Percentiles rank a stretch among this genome's conserved stretches.
Evolutionary conservation across 2,888 invertebrate species (phyloP).

Genomic region (Thereva unica): DNA sequence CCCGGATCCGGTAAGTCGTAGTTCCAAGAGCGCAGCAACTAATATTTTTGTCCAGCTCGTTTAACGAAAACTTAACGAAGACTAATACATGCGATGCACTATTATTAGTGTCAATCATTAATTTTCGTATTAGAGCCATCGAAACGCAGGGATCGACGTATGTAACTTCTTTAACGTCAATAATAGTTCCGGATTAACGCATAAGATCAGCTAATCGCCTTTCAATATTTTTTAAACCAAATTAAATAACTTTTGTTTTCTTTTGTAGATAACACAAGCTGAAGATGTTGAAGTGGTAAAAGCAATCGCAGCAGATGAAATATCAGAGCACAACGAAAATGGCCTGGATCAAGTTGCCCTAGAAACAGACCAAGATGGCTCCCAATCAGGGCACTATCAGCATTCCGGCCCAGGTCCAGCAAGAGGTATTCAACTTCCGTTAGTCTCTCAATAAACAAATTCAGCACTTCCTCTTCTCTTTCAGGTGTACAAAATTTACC

Average conservation of each 20-base stretch:
- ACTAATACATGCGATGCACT: too few species aligned
- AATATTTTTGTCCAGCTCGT: too few species aligned
- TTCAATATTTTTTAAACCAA: background rate
- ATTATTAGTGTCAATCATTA: too few species aligned
- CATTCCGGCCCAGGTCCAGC: conserved; percentile 55
- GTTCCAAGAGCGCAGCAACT: too few species aligned
- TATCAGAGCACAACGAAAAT: conserved; percentile 64
- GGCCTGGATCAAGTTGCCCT: conserved; percentile 72
- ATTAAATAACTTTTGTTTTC: background rate
- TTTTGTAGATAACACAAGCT: conserved; percentile 53
- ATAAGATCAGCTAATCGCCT: too few species aligned
- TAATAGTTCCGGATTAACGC: too few species aligned
- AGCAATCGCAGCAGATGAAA: conserved; percentile 62
- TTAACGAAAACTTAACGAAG: too few species aligned
- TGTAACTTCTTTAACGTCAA: too few species aligned
- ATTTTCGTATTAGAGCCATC: too few species aligned
- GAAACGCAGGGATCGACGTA: too few species aligned
- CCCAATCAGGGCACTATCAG: conserved; percentile 54
- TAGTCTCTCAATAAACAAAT: background rate
- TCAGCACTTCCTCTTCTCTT: conserved; percentile 52
- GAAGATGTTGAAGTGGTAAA: conserved; percentile 71
- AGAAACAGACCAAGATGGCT: conserved; percentile 68
- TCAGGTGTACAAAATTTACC: conserved; percentile 60
- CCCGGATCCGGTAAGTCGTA: too few species aligned
- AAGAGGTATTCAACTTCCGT: conserved; percentile 49